A percentile compares a stretch with the other conserved stretches of the same genome.
Evolutionary conservation across 2,113 vertebrate genomes (phyloP).

Genomic region (Lycocorax pyrrhopterus): DNA sequence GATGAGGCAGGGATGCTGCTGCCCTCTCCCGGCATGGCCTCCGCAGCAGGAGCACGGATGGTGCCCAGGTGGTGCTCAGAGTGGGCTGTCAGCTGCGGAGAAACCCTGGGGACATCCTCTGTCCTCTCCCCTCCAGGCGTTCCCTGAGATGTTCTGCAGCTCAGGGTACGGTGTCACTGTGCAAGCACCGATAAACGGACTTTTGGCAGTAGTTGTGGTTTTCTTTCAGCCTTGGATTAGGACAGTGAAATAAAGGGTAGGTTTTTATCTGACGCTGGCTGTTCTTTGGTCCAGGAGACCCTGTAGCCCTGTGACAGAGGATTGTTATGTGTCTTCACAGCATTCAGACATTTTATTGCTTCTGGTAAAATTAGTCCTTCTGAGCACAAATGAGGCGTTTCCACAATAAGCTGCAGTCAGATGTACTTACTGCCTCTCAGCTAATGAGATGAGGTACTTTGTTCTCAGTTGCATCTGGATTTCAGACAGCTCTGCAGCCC

Average conservation of each 20-base stretch:
- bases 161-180: rapidly evolving
- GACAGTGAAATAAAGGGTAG: background rate
- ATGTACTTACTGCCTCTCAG: background rate
- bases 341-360: background rate
- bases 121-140: background rate
- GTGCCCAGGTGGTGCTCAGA: background rate
- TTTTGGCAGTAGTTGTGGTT: background rate
- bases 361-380: background rate
- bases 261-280: background rate
- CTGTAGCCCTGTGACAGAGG: background rate
- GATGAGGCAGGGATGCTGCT: background rate
- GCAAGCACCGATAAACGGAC: too few species aligned
- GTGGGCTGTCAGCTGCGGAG: background rate
- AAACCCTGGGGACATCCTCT: background rate
- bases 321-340: background rate
- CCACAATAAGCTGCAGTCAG: background rate
- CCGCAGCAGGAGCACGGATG: rapidly evolving
- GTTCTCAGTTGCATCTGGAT: background rate
- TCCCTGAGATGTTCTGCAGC: background rate
- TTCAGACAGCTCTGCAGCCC: background rate
- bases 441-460: background rate
- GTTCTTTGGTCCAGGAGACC: background rate
- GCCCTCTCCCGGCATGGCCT: constrained; percentile 9
- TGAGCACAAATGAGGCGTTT: background rate
- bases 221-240: background rate